Evolutionary conservation across 1,140 invertebrate genomes (phyloP).

Genomic region (Brachionus sp.): DNA sequence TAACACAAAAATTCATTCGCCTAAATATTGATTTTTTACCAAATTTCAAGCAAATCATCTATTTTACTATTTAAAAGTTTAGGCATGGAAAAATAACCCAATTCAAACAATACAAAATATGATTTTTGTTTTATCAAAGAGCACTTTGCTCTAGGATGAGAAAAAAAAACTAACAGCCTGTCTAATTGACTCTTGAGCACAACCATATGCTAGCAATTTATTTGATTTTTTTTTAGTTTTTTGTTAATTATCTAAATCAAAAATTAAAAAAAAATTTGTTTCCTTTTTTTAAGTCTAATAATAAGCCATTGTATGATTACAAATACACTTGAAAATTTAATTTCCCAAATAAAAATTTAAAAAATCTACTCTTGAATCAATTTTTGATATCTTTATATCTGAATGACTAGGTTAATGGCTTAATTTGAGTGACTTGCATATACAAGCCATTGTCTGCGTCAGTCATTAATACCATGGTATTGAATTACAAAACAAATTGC

Average conservation of each 20-base stretch:
- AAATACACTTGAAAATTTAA: neutral
- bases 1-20: neutral
- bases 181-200: neutral
- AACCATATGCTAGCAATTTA: neutral
- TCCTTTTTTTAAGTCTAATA: neutral
- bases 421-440: no score
- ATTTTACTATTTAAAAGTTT: neutral
- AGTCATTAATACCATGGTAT: no score
- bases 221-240: no score
- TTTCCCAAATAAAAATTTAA: neutral
- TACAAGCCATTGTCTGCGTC: no score
- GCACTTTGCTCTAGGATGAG: neutral
- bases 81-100: neutral
- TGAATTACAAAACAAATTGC: no score
- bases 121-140: neutral
- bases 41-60: neutral
- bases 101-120: neutral
- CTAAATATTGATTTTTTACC: neutral
- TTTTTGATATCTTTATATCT: no score
- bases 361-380: neutral
- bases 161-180: neutral
- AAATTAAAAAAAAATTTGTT: neutral
- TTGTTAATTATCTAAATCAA: no score
- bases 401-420: no score
- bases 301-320: neutral